Conservation (phyloP, 2,113 vertebrate genomes). For the Ceyx margarethae region DNA sequence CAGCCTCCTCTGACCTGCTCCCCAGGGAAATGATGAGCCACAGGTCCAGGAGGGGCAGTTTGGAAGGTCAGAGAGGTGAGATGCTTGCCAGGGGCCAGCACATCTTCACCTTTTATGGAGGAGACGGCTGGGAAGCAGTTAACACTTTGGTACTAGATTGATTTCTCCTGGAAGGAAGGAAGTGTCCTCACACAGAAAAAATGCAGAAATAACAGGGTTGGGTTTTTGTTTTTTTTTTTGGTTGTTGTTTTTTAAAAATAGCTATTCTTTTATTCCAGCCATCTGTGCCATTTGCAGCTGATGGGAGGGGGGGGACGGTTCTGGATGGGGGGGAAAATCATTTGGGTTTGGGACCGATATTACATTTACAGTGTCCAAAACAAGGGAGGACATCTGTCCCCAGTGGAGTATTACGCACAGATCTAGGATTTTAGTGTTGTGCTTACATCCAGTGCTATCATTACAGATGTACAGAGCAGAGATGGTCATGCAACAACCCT, state of each 20-base stretch:
- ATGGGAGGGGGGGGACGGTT: background rate
- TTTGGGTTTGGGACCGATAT: conserved; percentile 15
- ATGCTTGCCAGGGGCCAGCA: background rate
- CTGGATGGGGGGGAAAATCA: background rate
- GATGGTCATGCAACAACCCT: background rate
- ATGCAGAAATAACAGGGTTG: conserved; percentile 62
- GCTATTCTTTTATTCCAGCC: conserved; percentile 38
- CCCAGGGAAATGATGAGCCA: rapidly evolving
- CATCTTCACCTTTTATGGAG: background rate
- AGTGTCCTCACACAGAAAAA: conserved; percentile 59
- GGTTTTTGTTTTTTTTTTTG: background rate
- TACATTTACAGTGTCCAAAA: conserved; percentile 36
- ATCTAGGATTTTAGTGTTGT: conserved; percentile 5
- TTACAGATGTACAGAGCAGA: background rate
- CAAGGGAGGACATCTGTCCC: conserved; percentile 53
- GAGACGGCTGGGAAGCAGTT: conserved; percentile 4
- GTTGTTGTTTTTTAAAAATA: conserved; percentile 16
- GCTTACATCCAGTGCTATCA: background rate
- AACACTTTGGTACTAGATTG: conserved; percentile 40
- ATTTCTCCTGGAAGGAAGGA: conserved; percentile 65
- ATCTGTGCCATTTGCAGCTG: conserved; percentile 60
- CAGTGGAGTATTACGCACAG: conserved; percentile 6
- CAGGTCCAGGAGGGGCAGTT: background rate
- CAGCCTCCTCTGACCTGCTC: background rate
- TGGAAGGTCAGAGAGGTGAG: rapidly evolving